Base-by-base conservation (phyloP, 1,140 invertebrate species). In the Neodiprion virginianus region DNA sequence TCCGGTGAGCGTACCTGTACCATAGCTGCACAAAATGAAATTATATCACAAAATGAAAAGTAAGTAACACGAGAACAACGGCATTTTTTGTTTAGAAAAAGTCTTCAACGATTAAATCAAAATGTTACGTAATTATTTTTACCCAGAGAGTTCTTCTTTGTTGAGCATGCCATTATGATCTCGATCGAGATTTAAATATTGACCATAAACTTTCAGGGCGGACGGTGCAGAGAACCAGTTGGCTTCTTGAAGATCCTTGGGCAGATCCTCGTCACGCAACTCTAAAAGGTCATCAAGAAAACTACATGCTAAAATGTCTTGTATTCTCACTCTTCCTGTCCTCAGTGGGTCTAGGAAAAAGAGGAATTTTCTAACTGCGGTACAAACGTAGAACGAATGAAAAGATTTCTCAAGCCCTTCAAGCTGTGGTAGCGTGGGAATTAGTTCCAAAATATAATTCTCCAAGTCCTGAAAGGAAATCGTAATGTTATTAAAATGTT, bases 91-190 rank as follows among this genome's bases (percentile, higher is more conserved):
- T 65, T 1, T 3, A 3, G 8, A 69, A 69, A 8, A 69, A 21
- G 2, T 7, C 12, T 40, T 40, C 28, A 2, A 40, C 28, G 28
- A 40, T 5, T 40, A 40, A 3, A 40, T 40, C 28, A 40, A 40
- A 40, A 40, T 40, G 28, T 40, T 40, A 40, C 1, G 28, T 40
- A 40, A 40, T 40, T 40, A 40, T 40, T 40, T 40, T 79, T 91
- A 96, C 92, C 94, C 93, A 7, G 95, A 92, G 61, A 99, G 87
- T 88, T 97, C 96, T 74, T 95, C 91, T 84, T 96, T 95, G 81
- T 93, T 97, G 0, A 99, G 90, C 96, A 99, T 97, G 9, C 98
- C 97, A 89, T 99, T 99, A 75, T 97, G 95, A 88, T 99, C 96
- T 77, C 93, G 93, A 86, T 99, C 98, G 21, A 99, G 87, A 85